Percentiles rank a stretch among this genome's conserved stretches.
Conservation (phyloP, 2,888 invertebrate species). For the Papilio gigon region DNA sequence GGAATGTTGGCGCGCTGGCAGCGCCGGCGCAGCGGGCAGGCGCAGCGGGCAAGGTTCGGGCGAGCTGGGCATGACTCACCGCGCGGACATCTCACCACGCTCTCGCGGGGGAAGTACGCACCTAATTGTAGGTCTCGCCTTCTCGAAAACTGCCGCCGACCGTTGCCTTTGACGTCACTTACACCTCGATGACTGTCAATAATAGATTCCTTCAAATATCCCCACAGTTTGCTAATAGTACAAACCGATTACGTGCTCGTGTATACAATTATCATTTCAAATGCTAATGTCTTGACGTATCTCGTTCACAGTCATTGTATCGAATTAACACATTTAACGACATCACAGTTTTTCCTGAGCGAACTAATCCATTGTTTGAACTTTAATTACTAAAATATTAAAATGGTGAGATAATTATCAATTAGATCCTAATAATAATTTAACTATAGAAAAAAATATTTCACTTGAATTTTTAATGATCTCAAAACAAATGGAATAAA, state of each 20-base stretch:
- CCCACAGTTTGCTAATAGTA: conserved; percentile 22
- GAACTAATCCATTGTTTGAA: conserved; percentile 16
- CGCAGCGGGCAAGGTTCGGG: conserved; percentile 48
- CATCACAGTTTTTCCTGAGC: conserved; percentile 7
- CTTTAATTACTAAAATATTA: conserved; percentile 13
- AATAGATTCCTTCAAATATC: conserved; percentile 30
- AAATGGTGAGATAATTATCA: conserved; percentile 15
- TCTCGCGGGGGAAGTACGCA: conserved; percentile 71
- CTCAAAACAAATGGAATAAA: conserved; percentile 9
- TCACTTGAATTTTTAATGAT: neutral
- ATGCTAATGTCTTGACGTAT: conserved; percentile 21
- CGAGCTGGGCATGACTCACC: conserved; percentile 65
- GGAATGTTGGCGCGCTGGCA: conserved; percentile 71
- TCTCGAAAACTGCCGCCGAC: conserved; percentile 56
- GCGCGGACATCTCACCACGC: conserved; percentile 56
- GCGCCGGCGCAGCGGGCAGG: conserved; percentile 50
- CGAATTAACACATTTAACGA: conserved; percentile 10
- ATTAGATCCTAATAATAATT: conserved; percentile 7
- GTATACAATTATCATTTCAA: conserved; percentile 21
- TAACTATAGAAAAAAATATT: conserved; percentile 2
- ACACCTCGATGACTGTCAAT: conserved; percentile 24
- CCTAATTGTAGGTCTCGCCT: conserved; percentile 57
- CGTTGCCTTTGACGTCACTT: conserved; percentile 61
- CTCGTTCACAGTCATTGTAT: conserved; percentile 10
- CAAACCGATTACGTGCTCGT: neutral